Evolutionary conservation across 1,140 invertebrate genomes (phyloP).

Genomic region (Frieseomelitta varia): DNA sequence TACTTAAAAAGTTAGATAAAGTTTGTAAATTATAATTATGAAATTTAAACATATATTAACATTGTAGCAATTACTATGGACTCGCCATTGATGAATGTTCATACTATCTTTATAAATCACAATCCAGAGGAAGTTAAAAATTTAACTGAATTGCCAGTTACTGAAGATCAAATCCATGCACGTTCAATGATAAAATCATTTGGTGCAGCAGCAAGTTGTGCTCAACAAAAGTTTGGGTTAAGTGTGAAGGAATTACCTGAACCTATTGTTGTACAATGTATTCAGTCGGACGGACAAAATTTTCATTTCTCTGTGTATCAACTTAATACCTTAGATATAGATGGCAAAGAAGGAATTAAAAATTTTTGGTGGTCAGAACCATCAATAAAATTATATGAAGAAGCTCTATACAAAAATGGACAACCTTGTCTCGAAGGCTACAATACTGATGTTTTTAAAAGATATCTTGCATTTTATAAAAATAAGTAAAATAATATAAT

Average conservation of each 20-base stretch:
- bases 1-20: background rate
- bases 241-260: conserved; percentile 86
- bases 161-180: conserved; percentile 85
- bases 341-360: conserved; percentile 84
- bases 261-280: conserved; percentile 91
- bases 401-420: conserved; percentile 85
- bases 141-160: conserved; percentile 86
- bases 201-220: conserved; percentile 86
- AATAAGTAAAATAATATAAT: conserved; percentile 73
- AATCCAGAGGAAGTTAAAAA: conserved; percentile 86
- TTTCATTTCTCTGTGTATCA: conserved; percentile 93
- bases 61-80: conserved; percentile 83
- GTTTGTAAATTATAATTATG: background rate
- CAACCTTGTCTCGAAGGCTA: conserved; percentile 87
- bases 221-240: conserved; percentile 87
- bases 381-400: conserved; percentile 86
- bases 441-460: conserved; percentile 89
- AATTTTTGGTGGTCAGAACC: conserved; percentile 91
- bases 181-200: conserved; percentile 89
- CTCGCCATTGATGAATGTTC: conserved; percentile 82
- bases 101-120: conserved; percentile 89
- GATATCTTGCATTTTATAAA: conserved; percentile 90
- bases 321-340: conserved; percentile 91
- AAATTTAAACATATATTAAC: conserved; percentile 32
- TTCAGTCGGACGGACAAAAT: conserved; percentile 88